Evolutionary conservation across 64 coral and sea anemone genomes (phyloP), one percentile per base, ranked within the genome.

Genomic region (Acropora tenuis): DNA sequence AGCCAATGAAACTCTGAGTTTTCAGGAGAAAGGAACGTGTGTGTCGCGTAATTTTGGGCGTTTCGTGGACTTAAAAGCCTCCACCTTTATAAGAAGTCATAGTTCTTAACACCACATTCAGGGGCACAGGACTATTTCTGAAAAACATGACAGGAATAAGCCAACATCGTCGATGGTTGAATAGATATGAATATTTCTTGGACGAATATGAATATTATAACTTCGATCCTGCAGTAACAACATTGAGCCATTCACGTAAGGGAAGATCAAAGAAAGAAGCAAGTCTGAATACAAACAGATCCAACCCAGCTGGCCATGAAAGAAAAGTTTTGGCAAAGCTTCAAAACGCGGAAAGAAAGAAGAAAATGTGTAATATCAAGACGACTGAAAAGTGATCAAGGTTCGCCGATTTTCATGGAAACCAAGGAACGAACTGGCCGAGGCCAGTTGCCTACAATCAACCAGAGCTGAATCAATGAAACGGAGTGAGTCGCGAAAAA

Each of bases 191-290:
- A 61, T 91, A 78, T 8, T 79, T 90, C 43, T 67, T 98, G 46
- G 96, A 98, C 60, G 93, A 98, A 58, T 98, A 95, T 50, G 96
- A 98, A 40, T 83, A 95, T 72, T 98, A 95, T 68, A 98, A 86
- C 63, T 98, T 89, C 30, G 90, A 95, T 73, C 75, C 50, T 30
- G 79, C 7, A 11, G 69, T 49, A 18, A 69, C 87, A 74, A 78
- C 77, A 41, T 8, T 95, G 47, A 93, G 82, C 76, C 87, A 76
- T 6, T 93, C 93, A 1, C 57, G 96, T 10, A 98, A 98, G 83
- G 96, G 96, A 74, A 69, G 93, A 41, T 86, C 90, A 4, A 98
- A 98, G 68, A 92, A 59, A 48, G 93, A 98, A 71, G 75, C 96
- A 7, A 90, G 96, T 48, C 90, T 92, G 68, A 95, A 98, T 67